Evolutionary conservation across 2,797 vertebrate species (phyloP).

Genomic region (Bucorvus abyssinicus): DNA sequence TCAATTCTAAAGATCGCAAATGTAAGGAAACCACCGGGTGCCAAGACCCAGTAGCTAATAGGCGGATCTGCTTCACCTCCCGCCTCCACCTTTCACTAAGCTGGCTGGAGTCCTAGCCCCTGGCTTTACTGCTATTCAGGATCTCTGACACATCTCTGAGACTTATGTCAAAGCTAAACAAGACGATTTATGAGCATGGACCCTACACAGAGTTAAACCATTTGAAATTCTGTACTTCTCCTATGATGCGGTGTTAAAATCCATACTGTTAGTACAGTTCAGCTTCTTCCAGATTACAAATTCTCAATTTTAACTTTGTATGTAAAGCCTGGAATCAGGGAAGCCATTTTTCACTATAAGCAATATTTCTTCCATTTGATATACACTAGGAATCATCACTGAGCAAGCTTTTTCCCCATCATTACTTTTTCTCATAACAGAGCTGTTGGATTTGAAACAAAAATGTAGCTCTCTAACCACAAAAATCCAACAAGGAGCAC

Average conservation of each 20-base stretch:
- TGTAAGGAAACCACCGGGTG: background rate
- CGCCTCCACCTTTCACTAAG: background rate
- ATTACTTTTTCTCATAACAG: constrained; percentile 35
- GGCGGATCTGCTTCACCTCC: constrained; percentile 2
- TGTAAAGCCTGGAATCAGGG: background rate
- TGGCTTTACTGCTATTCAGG: constrained; percentile 23
- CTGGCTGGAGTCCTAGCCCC: background rate
- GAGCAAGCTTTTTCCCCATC: background rate
- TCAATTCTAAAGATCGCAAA: background rate
- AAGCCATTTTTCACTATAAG: constrained; percentile 49
- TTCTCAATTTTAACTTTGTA: background rate
- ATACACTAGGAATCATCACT: background rate
- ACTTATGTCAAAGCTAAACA: constrained; percentile 3
- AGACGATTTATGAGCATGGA: constrained; percentile 30
- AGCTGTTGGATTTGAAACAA: constrained; percentile 44
- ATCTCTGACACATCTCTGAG: constrained; percentile 19
- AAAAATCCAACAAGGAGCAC: constrained; percentile 44
- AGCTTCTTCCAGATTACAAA: constrained; percentile 48
- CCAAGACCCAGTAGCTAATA: background rate
- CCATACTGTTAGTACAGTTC: background rate
- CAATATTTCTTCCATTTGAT: constrained; percentile 49
- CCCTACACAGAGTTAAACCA: constrained; percentile 31
- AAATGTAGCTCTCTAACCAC: constrained; percentile 52
- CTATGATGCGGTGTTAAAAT: constrained; percentile 28
- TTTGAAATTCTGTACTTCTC: constrained; percentile 29